Evolutionary conservation across 2,888 invertebrate genomes (phyloP), one percentile per base, ranked within the genome.

Genomic region (Dolichopus griseipennis): DNA sequence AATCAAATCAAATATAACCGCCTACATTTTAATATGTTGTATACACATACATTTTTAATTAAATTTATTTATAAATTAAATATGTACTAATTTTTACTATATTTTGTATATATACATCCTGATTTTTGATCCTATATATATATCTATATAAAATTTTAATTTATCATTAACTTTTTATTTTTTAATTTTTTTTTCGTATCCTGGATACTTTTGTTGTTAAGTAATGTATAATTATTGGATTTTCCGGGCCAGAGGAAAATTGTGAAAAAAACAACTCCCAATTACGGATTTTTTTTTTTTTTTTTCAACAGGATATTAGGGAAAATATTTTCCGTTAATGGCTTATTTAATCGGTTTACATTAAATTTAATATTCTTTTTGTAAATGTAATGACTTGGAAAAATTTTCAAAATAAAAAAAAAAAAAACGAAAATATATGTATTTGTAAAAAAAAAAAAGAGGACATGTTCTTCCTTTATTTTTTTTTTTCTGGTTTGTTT

Each of bases 331-430:
- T 52, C 52, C 9, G 52, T 52, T 52, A 52, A 52, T 52, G 52
- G 52, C n/a, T 52, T 52, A 52, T 52, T 52, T 52, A 52, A 52
- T 52, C 52, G 52, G 52, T 52, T 9, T 52, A 52, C 52, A 52
- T 52, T 52, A 52, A 52, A 52, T 52, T 52, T 52, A 52, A 52
- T 52, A 52, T 52, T 52, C 52, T 52, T 15, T 52, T 52, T 52
- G 52, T 52, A 52, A 52, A 52, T 52, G 52, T 52, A 52, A 52
- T 52, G 52, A 52, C 52, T 52, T 52, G 52, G 9, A 52, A 52
- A n/a, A 52, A 52, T 52, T 52, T 52, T 18, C 52, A 6, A 52
- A 15, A 52, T 2, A 52, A 6, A 52, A 52, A 15, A 7, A 6
- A 52, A 52, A 52, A n/a, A n/a, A n/a, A n/a, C n/a, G n/a, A n/a